Conservation (phyloP, 1,140 invertebrate species). For the Monomorium pharaonis region DNA sequence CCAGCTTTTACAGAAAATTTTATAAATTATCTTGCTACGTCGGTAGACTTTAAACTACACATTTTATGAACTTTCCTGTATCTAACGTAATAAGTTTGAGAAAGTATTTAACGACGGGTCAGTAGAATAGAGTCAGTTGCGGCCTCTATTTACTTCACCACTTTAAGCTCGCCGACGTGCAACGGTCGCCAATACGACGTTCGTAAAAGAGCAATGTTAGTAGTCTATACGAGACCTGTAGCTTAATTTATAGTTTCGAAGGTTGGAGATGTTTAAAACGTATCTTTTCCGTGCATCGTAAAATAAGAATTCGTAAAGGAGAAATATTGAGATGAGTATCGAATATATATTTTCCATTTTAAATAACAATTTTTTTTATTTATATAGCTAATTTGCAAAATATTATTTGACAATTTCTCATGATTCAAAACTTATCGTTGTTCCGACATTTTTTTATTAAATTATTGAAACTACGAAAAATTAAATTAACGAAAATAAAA, state of each 20-base stretch:
- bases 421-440: background rate
- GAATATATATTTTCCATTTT: background rate
- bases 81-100: slow-evolving; percentile 44
- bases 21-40: background rate
- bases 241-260: slow-evolving; percentile 46
- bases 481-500: background rate
- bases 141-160: slow-evolving; percentile 67
- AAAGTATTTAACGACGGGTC: slow-evolving; percentile 61
- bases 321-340: background rate
- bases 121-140: slow-evolving; percentile 50
- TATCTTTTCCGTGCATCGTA: background rate
- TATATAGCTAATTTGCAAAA: background rate
- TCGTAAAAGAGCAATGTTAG: slow-evolving; percentile 43
- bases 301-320: background rate
- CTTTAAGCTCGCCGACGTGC: slow-evolving; percentile 56
- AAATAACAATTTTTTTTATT: background rate
- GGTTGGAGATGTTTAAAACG: background rate
- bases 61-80: background rate
- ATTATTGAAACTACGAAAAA: background rate
- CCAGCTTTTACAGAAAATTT: background rate
- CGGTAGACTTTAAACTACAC: background rate
- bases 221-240: background rate
- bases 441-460: background rate
- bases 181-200: slow-evolving; percentile 40
- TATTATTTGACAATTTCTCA: slow-evolving; percentile 9